Conservation (phyloP, 2,113 vertebrate species). For the Dasyornis broadbenti region DNA sequence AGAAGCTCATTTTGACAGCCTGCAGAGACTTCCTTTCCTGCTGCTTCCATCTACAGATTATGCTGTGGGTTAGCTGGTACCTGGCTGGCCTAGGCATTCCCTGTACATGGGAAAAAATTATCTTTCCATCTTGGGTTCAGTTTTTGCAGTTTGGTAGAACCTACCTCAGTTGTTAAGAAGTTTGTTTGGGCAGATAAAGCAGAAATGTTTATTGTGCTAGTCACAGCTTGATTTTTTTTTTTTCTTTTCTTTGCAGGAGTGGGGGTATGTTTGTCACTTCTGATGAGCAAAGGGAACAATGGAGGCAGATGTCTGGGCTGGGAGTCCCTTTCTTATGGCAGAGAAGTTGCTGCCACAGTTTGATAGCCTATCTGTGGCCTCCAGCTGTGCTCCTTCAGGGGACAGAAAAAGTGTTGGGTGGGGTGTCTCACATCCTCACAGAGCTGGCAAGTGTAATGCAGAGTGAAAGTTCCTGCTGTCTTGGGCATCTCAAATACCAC, state of each 20-base stretch:
- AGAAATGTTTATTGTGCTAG: not conserved
- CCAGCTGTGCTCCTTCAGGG: not conserved
- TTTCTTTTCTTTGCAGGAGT: rapidly evolving
- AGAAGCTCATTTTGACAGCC: not conserved
- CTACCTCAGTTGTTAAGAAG: not conserved
- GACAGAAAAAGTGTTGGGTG: not conserved
- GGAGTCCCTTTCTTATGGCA: not conserved
- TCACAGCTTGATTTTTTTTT: not conserved
- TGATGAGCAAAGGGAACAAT: not conserved
- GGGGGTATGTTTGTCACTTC: not conserved
- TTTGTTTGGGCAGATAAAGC: not conserved
- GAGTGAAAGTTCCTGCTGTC: not conserved
- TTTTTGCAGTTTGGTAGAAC: not conserved
- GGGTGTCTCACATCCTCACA: not conserved
- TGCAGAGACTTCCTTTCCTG: not conserved
- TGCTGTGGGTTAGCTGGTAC: not conserved
- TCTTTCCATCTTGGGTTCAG: not conserved
- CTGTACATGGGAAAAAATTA: not conserved
- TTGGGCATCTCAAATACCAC: not conserved
- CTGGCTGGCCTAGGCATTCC: not conserved
- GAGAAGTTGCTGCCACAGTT: not conserved
- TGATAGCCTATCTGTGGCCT: not conserved
- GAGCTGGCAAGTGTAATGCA: not conserved
- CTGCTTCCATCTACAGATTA: not conserved
- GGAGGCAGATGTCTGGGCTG: not conserved